A percentile compares a stretch with the other conserved stretches of the same genome.
These are phyloP conservation scores for Andinoacara biseriatus DNA, from an alignment of 2,113 vertebrate genomes.

Conservation along the genomic window DNA sequence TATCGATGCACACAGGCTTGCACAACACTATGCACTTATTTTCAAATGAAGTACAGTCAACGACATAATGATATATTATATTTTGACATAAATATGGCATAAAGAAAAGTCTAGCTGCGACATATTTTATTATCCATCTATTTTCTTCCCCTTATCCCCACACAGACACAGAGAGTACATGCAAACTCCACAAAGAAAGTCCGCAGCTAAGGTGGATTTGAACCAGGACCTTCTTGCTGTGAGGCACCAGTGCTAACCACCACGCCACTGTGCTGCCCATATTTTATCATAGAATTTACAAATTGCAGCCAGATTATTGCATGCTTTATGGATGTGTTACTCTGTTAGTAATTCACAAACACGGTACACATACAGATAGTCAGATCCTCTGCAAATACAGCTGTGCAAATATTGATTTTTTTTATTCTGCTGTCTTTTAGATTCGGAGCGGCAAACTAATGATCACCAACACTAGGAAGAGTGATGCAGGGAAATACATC, in stretches of 20 bases:
- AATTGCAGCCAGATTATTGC: not conserved
- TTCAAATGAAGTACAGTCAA: not conserved
- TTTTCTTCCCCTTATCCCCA: too few relatives aligned
- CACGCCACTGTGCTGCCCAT: not conserved
- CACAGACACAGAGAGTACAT: too few relatives aligned
- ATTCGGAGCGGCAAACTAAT: slow-evolving; percentile 98
- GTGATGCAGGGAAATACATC: slow-evolving; percentile 95
- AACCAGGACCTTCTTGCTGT: too few relatives aligned
- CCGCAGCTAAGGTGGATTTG: too few relatives aligned
- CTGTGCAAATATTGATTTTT: slow-evolving; percentile 28
- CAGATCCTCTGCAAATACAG: slow-evolving; percentile 24
- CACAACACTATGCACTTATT: not conserved
- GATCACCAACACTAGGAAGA: slow-evolving; percentile 97
- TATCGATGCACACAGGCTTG: slow-evolving; percentile 22
- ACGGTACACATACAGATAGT: not conserved
- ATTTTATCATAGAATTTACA: slow-evolving; percentile 6
- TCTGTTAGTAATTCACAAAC: slow-evolving; percentile 11
- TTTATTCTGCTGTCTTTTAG: slow-evolving; percentile 72
- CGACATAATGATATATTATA: slow-evolving; percentile 7
- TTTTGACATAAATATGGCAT: not conserved
- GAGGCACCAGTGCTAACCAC: too few relatives aligned
- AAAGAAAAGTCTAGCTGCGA: not conserved
- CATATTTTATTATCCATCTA: not conserved
- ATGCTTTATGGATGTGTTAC: not conserved
- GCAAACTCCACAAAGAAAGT: too few relatives aligned